These are phyloP conservation scores for Clostera curtula DNA, from an alignment of 2,888 invertebrate species.

Conservation along the genomic window DNA sequence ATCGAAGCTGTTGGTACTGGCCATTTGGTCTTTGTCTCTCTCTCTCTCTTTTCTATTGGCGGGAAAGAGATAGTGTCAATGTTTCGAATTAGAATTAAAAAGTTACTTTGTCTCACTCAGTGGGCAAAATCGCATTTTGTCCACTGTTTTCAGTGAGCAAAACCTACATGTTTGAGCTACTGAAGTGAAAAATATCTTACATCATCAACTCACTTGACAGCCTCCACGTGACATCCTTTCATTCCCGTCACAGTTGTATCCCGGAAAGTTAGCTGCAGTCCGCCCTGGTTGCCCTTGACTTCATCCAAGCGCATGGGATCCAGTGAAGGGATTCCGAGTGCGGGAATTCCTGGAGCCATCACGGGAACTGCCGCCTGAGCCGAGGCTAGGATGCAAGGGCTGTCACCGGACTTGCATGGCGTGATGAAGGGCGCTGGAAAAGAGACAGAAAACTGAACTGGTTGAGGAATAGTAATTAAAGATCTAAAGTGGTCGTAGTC, in stretches of 20 bases:
- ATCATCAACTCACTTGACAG: constrained; percentile 42
- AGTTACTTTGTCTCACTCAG: too few species aligned
- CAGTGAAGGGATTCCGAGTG: constrained; percentile 39
- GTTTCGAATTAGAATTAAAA: too few species aligned
- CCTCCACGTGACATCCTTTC: constrained; percentile 43
- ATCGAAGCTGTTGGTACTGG: too few species aligned
- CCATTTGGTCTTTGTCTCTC: too few species aligned
- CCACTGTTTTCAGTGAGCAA: too few species aligned
- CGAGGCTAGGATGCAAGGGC: constrained; percentile 34
- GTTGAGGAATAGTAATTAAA: background rate
- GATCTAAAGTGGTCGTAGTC: too few species aligned
- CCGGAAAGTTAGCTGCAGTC: constrained; percentile 40
- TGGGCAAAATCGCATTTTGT: too few species aligned
- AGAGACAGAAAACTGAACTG: background rate
- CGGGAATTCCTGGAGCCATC: constrained; percentile 43
- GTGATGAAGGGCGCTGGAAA: constrained; percentile 51
- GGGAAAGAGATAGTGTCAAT: too few species aligned
- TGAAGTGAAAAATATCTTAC: background rate
- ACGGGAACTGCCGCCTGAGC: constrained; percentile 41
- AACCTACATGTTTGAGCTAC: too few species aligned
- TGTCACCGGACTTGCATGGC: constrained; percentile 46
- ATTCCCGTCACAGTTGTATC: constrained; percentile 46
- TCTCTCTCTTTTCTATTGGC: too few species aligned
- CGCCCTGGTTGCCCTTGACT: constrained; percentile 42
- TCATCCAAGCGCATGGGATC: constrained; percentile 46